A percentile compares a stretch with the other conserved stretches of the same genome.
Evolutionary conservation across 1,140 invertebrate species (phyloP).

Genomic region (Sogatella furcifera): DNA sequence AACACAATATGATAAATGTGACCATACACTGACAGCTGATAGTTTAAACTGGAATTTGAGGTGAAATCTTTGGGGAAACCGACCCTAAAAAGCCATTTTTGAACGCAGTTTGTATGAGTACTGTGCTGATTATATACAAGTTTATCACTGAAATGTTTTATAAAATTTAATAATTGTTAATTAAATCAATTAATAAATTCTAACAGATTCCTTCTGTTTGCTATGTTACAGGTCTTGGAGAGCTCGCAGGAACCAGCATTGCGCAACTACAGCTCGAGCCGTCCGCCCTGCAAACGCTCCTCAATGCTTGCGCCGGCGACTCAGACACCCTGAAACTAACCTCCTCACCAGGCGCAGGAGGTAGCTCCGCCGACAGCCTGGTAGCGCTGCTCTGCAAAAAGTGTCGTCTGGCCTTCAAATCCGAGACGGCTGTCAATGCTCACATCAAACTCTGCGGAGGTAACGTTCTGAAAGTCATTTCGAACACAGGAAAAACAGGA

Average conservation of each 20-base stretch:
- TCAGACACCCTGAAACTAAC: conserved; percentile 13
- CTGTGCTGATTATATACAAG: no score
- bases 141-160: no score
- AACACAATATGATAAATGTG: no score
- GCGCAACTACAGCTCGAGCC: conserved; percentile 33
- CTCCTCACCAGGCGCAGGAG: conserved; percentile 11
- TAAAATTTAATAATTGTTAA: no score
- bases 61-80: no score
- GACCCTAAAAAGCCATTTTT: no score
- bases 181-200: no score
- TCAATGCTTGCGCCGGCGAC: conserved; percentile 30
- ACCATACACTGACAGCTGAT: no score
- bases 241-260: conserved; percentile 31
- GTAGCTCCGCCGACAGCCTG: conserved; percentile 37
- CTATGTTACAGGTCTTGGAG: conserved; percentile 18
- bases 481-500: conserved; percentile 27
- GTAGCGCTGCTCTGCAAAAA: conserved; percentile 77
- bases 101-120: no score
- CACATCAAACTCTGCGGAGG: conserved; percentile 31
- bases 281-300: conserved; percentile 37
- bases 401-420: conserved; percentile 68
- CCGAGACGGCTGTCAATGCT: conserved; percentile 32
- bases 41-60: no score
- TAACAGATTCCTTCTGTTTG: neutral
- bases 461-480: conserved; percentile 44